Base-by-base conservation (phyloP, 1,140 invertebrate genomes). In the Lucilia sericata region DNA sequence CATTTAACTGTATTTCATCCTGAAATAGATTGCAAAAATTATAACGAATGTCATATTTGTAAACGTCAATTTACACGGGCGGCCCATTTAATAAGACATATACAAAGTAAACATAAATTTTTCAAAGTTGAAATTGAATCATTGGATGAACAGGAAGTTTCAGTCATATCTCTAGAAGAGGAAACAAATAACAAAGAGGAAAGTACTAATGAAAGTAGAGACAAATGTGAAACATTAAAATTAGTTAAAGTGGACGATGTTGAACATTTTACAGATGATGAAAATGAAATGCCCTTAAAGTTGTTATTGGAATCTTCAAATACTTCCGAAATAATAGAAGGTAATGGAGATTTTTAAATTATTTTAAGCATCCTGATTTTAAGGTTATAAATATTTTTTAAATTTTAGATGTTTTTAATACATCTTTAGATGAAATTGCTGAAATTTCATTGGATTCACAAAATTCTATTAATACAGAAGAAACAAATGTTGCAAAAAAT, bases 41-140 rank as follows among this genome's bases (percentile, higher is more conserved):
- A 42, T n/a, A 21, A 34, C n/a, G n/a, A 84, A 30, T 84, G 84
- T 65, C 60, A 36, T 25, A 82, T 84, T 5, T 84, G 84, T 19
- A 25, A 74, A n/a, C 55, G 81, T 9, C 78, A 76, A n/a, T 93
- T 93, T 83, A 90, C 88, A 70, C 89, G 91, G 21, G 88, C 90
- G 84, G 91, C 92, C 82, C 91, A 93, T 82, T 86, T 93, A 42
- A 91, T 91, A 82, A 88, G 88, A 25, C 92, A 93, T 84, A 87
- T 92, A 25, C 84, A 90, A 76, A 91, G 91, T 75, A 88, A 93
- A 74, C 51, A 55, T 14, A 55, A 55, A 14, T 17, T 55, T 55
- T 5, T 55, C 8, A 12, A 55, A 17, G 51, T 13, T 10, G 51
- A 55, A 13, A 17, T 55, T 2, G 5, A 55, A 55, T 17, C 51